These are phyloP conservation scores for Bergia sp. DNA, from an alignment of 92 coral and sea anemone species.

Conservation along the genomic window DNA sequence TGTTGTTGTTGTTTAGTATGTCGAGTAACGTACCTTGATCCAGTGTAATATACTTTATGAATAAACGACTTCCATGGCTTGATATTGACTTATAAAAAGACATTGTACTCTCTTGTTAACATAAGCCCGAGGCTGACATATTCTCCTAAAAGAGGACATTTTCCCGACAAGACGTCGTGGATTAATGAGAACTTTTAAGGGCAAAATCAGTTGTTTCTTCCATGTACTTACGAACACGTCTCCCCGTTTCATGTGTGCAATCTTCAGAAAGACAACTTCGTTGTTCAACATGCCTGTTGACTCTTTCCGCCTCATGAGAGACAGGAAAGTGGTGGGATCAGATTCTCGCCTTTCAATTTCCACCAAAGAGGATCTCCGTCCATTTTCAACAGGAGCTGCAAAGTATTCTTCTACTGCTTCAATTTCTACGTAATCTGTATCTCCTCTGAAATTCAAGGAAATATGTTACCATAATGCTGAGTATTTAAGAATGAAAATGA, in stretches of 20 bases:
- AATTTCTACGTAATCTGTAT: slow-evolving; percentile 59
- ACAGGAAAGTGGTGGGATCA: slow-evolving; percentile 61
- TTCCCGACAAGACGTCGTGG: too few species aligned
- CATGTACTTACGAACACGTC: slow-evolving; percentile 89
- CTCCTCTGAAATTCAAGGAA: slow-evolving; percentile 50
- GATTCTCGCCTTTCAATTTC: slow-evolving; percentile 46
- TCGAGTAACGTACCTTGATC: too few species aligned
- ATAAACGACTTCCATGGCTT: too few species aligned
- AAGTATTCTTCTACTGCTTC: slow-evolving; percentile 49
- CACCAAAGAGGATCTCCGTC: slow-evolving; percentile 43
- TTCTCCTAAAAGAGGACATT: too few species aligned
- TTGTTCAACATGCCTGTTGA: slow-evolving; percentile 74
- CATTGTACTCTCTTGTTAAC: too few species aligned
- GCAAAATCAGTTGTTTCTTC: background rate
- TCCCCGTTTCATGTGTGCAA: slow-evolving; percentile 85
- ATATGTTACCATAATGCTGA: background rate
- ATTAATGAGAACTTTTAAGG: background rate
- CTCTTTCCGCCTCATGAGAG: slow-evolving; percentile 67
- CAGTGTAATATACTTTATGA: too few species aligned
- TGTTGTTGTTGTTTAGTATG: too few species aligned
- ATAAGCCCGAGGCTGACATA: too few species aligned
- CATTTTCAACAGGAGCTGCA: background rate
- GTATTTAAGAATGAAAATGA: too few species aligned
- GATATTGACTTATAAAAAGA: too few species aligned
- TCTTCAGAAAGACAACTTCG: slow-evolving; percentile 77